phyloP scores from a whole-genome alignment of 1,140 invertebrate species.

The Caenorhabditis briggsae region DNA sequence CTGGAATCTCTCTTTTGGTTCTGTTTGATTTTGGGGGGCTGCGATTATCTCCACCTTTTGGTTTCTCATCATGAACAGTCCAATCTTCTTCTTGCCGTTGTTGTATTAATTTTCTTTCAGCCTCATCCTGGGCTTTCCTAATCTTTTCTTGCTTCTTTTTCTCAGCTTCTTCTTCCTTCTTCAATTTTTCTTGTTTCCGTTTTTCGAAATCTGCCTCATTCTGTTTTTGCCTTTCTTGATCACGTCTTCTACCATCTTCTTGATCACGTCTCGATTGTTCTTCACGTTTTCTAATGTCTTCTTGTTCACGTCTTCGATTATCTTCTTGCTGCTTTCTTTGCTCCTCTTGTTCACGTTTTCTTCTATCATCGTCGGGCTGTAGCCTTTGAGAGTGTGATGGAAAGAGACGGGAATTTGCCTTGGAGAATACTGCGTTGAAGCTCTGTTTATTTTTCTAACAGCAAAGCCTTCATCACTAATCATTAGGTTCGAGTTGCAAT shows the following conservation, averaged over 20 bases:
- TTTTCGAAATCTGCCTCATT: constrained; percentile 36
- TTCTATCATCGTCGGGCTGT: neutral
- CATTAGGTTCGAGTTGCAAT: constrained; percentile 61
- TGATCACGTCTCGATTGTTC: neutral
- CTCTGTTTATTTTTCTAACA: constrained; percentile 46
- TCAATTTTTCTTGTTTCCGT: constrained; percentile 9
- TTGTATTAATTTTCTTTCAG: neutral
- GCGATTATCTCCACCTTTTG: neutral
- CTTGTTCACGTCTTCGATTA: neutral
- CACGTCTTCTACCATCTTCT: neutral
- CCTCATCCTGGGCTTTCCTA: neutral
- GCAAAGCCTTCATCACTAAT: constrained; percentile 66
- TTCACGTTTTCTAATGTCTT: neutral
- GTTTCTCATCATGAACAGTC: neutral
- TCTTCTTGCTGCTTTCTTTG: constrained; percentile 18
- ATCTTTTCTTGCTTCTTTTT: constrained; percentile 8
- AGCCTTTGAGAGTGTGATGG: neutral
- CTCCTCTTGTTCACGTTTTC: neutral
- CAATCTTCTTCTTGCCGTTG: constrained; percentile 9
- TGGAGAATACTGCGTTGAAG: constrained; percentile 1
- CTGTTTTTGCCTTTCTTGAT: neutral
- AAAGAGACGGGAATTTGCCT: constrained; percentile 9
- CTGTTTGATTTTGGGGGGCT: constrained; percentile 11
- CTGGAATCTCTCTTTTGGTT: constrained; percentile 32
- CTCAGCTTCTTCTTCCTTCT: neutral